phyloP scores from a whole-genome alignment of 2,113 vertebrate species.

The Mobula hypostoma region DNA sequence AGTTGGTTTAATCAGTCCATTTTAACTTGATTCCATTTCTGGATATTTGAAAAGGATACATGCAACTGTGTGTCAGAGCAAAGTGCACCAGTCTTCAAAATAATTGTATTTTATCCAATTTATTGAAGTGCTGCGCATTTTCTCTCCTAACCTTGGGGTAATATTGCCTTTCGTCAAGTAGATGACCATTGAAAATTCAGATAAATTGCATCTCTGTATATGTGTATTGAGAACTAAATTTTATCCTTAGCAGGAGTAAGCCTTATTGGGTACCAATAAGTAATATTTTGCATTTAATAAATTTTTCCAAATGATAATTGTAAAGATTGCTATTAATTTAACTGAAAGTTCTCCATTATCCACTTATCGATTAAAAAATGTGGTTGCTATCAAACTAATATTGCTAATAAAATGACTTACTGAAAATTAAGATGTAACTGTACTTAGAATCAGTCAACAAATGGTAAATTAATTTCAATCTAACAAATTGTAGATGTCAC shows the following conservation, averaged over 20 bases:
- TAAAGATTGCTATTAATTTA: neutral
- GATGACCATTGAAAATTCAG: neutral
- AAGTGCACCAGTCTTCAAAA: neutral
- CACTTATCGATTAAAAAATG: neutral
- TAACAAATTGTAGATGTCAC: neutral
- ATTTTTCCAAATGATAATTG: neutral
- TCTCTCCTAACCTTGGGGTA: neutral
- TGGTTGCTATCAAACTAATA: neutral
- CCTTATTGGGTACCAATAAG: neutral
- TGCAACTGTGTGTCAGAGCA: no score
- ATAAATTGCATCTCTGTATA: neutral
- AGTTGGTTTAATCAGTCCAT: neutral
- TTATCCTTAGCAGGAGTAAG: no score
- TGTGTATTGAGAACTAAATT: neutral
- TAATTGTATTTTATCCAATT: neutral
- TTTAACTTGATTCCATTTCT: neutral
- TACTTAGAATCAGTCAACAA: neutral
- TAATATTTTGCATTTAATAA: neutral
- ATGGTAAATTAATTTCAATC: neutral
- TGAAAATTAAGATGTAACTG: neutral
- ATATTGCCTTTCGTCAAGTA: neutral
- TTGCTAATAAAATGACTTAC: neutral
- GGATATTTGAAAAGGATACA: neutral
- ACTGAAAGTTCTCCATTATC: neutral
- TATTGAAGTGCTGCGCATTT: neutral